phyloP scores from a whole-genome alignment of 2,797 vertebrate species.

The Hoplostethus atlanticus region DNA sequence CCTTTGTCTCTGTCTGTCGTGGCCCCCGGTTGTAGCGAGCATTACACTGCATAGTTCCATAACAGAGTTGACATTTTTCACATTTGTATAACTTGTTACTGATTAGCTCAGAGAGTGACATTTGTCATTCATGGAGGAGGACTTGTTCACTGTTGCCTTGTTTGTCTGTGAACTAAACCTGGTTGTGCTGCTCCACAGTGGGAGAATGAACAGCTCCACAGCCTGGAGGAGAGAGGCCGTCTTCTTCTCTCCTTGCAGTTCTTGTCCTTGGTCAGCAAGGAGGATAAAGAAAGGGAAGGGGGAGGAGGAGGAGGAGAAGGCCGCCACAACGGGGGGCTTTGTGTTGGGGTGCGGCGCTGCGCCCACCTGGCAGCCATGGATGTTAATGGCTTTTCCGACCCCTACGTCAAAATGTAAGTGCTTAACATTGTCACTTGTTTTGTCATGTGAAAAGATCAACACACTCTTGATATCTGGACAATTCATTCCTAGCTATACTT shows the following conservation, averaged over 20 bases:
- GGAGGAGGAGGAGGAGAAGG: conserved; percentile 12
- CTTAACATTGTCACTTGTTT: background rate
- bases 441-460: background rate
- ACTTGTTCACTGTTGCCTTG: too few species aligned
- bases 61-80: too few species aligned
- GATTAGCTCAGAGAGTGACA: too few species aligned
- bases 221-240: conserved; percentile 89
- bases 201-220: conserved; percentile 88
- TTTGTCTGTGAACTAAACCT: background rate
- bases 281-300: conserved; percentile 6
- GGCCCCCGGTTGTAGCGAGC: too few species aligned
- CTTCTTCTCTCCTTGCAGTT: conserved; percentile 89
- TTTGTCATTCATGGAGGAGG: too few species aligned
- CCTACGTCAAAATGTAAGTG: conserved; percentile 92
- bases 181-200: conserved; percentile 72
- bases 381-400: conserved; percentile 92
- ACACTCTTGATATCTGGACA: background rate
- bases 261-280: conserved; percentile 61
- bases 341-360: conserved; percentile 89
- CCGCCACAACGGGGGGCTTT: conserved; percentile 75
- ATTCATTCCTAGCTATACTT: background rate
- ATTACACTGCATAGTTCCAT: too few species aligned
- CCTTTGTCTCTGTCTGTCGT: too few species aligned
- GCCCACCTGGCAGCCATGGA: conserved; percentile 93
- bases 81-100: too few species aligned